Evolutionary conservation across 2,113 vertebrate genomes (phyloP), one percentile per base, ranked within the genome.

Genomic region (Leucosticte australis): DNA sequence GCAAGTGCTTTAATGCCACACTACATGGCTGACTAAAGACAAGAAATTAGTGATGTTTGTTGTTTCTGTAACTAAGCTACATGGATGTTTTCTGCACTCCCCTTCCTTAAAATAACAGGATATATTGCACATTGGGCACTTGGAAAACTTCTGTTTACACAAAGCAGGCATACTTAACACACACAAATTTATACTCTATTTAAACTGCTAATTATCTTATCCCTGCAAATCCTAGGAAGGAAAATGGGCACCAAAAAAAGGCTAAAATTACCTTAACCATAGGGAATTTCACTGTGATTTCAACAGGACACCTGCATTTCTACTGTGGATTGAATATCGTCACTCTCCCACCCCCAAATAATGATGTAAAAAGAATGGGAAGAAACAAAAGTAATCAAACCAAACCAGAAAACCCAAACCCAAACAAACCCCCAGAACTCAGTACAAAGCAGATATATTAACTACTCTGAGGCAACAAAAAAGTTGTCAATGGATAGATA

Each of bases 1-100:
- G 47, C 39, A 46, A 71, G 57, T 39, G 22, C 24, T 86, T 83
- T 79, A 84, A 65, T 64, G 71, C 22, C 57, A 79, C 33, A 14
- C 19, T 52, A 39, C 70, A 83, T 15, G 49, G 59, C 63, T 92
- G 89, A 81, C 47, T 31, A 92, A 76, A 79, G 84, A 64, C 33
- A 93, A 75, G 56, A 89, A 80, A 78, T 49, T 70, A 62, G 33
- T 70, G 69, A 31, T 89, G 33, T 69, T 94, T 92, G 92, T 65
- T 90, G 57, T 89, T 93, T 89, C 87, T 89, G 53, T 62, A 93
- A 83, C 57, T 41, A 90, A 95, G 75, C 63, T 83, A 91, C 52
- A 39, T 19, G 35, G 83, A 65, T 15, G 10, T 87, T 91, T 90
- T 83, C 56, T 86, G 35, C n/a, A 55, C 44, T 52, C 50, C 71